Base-by-base conservation (phyloP, 2,113 vertebrate genomes). In the Varanus salvator region DNA sequence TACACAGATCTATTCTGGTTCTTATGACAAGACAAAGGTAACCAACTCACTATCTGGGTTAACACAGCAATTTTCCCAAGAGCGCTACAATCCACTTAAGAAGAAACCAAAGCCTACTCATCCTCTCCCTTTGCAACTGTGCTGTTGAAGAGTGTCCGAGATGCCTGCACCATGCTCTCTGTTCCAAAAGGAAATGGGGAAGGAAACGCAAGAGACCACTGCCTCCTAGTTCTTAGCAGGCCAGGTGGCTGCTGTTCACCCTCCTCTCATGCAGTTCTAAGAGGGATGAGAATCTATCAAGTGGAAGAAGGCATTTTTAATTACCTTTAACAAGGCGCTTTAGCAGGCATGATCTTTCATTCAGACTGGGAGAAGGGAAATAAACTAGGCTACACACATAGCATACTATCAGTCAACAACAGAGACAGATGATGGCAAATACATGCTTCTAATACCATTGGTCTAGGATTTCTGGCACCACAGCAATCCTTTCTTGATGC, bases 401-500 rank as follows among this genome's bases (percentile, higher is more conserved):
- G 90, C 91, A 87, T 89, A 90, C 74, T 92, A 90, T 89, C 29
- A 64, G 88, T 78, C 87, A 90, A 75, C 2, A 90, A 89, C 88
- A 94, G 64, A 87, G 93, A 90, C 93, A 94, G 93, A 95, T 34
- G 86, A 92, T 84, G 77, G 94, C 81, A 94, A 94, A 88, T 93
- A 82, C 93, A 93, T 95, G 94, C 93, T 97, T 97, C 91, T 97
- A 96, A 96, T 27, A 90, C 91, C 75, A 76, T 89, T 80, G n/a
- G 93, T 96, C 91, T 97, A 97, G 95, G 97, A 97, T 97, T 98
- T 96, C 72, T 96, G 97, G 97, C 96, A 97, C 95, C 95, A 93
- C 75, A 96, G 96, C 92, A 89, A 94, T 97, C 92, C 94, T 94
- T 97, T 97, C 94, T 94, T 77, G 78, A 95, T 93, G 95, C 91